Evolutionary conservation across 2,888 invertebrate genomes (phyloP).

Genomic region (Halictus ligatus): DNA sequence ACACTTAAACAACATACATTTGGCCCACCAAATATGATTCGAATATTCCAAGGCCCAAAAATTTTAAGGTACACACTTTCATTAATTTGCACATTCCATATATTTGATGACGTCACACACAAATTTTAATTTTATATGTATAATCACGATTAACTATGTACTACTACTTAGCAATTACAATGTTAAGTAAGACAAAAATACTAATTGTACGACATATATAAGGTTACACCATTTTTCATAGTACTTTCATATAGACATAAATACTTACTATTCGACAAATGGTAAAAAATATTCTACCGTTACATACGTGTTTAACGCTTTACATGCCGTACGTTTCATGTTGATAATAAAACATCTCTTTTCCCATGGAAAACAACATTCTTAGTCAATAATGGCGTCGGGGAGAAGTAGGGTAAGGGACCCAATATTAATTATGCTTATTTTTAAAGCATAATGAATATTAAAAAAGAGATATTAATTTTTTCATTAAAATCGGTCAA

Average conservation of each 20-base stretch:
- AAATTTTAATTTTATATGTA: slow-evolving; percentile 16
- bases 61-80: neutral
- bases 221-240: slow-evolving; percentile 19
- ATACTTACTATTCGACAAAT: neutral
- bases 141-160: slow-evolving; percentile 5
- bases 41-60: neutral
- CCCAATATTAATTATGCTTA: no score
- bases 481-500: no score
- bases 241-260: neutral
- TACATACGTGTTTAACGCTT: neutral
- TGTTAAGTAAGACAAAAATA: slow-evolving; percentile 36
- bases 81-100: slow-evolving; percentile 2
- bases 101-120: slow-evolving; percentile 41
- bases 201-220: slow-evolving; percentile 20
- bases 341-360: slow-evolving; percentile 5
- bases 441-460: no score
- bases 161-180: slow-evolving; percentile 28
- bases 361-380: neutral
- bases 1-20: slow-evolving; percentile 32
- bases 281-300: slow-evolving; percentile 18
- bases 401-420: neutral
- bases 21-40: slow-evolving; percentile 43
- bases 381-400: slow-evolving; percentile 14
- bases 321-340: neutral
- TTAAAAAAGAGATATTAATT: no score